Evolutionary conservation across 2,888 invertebrate genomes (phyloP), one percentile per base, ranked within the genome.

Genomic region (Smittia sp.): DNA sequence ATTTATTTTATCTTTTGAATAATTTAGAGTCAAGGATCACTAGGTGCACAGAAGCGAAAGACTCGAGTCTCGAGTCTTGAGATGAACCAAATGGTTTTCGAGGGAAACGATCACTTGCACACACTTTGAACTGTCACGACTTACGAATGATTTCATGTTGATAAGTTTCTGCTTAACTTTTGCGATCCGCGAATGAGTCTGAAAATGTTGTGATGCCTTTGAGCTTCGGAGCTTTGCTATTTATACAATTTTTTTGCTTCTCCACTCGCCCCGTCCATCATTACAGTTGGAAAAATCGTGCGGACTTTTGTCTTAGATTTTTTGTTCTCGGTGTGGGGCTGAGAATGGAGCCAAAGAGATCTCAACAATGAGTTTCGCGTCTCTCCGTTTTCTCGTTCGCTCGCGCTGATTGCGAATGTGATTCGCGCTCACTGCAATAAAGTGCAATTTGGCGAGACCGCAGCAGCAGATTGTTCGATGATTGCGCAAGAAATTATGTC

Each of bases 91-190:
- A 6, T 32, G 32, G 3, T 32, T 32, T 3, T 32, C 32, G 9
- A 32, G 9, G 4, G 32, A 32, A 32, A 32, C 3, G n/a, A n/a
- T n/a, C n/a, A 32, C 32, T 32, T 32, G 3, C 4, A 32, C 3
- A 9, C 32, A 32, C 32, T 32, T 32, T 32, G 32, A 32, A 32
- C 32, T 32, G 3, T 32, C 32, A 3, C 4, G 9, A 69, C 69
- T 69, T 54, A 69, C 69, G 32, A 69, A 69, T 24, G 69, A 69
- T 69, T 69, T 69, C 69, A 69, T 69, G 25, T 27, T 69, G 27
- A 54, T 54, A 22, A 69, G 22, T 27, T 67, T 67, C 27, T 7
- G 41, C 18, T 66, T 39, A 15, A 11, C 39, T 66, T 66, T 67
- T 39, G 24, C 20, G 46, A 46, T 38, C 11, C 11, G 38, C 38